A percentile compares a stretch with the other conserved stretches of the same genome.
Evolutionary conservation across 2,113 vertebrate species (phyloP).

Genomic region (Hirundichthys speculiger): DNA sequence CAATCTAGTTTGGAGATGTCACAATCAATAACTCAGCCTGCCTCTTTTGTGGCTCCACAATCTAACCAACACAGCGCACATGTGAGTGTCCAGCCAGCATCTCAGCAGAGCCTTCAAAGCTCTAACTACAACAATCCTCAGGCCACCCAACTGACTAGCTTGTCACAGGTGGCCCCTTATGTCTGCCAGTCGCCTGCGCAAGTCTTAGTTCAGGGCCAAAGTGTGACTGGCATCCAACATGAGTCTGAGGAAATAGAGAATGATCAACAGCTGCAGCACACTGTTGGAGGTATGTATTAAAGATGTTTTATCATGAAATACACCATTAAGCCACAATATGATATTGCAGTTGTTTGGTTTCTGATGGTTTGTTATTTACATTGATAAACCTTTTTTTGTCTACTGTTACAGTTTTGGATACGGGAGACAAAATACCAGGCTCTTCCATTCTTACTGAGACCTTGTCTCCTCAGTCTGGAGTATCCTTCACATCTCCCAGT

Average conservation of each 20-base stretch:
- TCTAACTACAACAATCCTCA: slow-evolving; percentile 64
- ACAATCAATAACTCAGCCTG: slow-evolving; percentile 46
- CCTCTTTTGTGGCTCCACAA: slow-evolving; percentile 55
- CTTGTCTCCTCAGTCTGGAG: slow-evolving; percentile 54
- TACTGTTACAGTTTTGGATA: slow-evolving; percentile 37
- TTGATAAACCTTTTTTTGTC: neutral
- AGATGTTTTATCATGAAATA: neutral
- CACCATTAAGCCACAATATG: neutral
- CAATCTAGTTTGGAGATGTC: slow-evolving; percentile 59
- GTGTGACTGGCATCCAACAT: slow-evolving; percentile 39
- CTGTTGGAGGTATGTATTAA: slow-evolving; percentile 83
- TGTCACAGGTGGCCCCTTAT: slow-evolving; percentile 51
- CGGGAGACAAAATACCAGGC: slow-evolving; percentile 51
- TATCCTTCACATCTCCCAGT: slow-evolving; percentile 57
- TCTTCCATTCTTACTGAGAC: slow-evolving; percentile 56
- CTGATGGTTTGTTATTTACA: neutral
- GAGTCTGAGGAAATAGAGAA: slow-evolving; percentile 90
- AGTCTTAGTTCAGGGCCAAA: slow-evolving; percentile 54
- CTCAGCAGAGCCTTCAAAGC: slow-evolving; percentile 64
- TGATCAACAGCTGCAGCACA: slow-evolving; percentile 84
- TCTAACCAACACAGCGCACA: slow-evolving; percentile 62
- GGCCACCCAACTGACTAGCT: slow-evolving; percentile 33
- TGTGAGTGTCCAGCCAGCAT: slow-evolving; percentile 53
- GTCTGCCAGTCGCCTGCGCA: slow-evolving; percentile 54
- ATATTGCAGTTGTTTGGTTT: neutral